Conservation (phyloP, 1,140 invertebrate genomes). For the Philotrypesis tridentata region DNA sequence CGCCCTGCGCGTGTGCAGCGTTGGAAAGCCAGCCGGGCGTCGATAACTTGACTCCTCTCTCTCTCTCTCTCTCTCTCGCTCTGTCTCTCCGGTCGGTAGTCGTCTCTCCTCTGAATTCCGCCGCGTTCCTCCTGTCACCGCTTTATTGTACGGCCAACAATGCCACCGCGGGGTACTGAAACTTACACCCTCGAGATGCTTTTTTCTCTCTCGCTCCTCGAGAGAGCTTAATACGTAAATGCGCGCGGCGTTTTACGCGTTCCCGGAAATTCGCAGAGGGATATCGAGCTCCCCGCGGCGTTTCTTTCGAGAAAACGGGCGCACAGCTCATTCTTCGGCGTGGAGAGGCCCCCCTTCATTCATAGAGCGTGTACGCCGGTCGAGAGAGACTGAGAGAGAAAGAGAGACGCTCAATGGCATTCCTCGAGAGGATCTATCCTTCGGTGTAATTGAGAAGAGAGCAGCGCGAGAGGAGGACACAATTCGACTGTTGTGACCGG, state of each 20-base stretch:
- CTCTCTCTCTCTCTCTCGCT: no score
- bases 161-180: conserved; percentile 63
- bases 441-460: conserved; percentile 34
- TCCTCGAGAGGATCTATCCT: conserved; percentile 26
- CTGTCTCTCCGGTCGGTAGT: no score
- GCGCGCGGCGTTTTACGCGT: conserved; percentile 12
- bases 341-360: not conserved
- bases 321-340: not conserved
- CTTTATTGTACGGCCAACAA: conserved; percentile 64
- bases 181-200: conserved; percentile 59
- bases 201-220: conserved; percentile 40
- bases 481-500: conserved; percentile 34
- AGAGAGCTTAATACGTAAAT: conserved; percentile 18
- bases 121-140: conserved; percentile 63
- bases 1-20: not conserved
- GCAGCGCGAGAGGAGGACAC: not conserved
- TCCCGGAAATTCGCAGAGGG: conserved; percentile 11
- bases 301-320: conserved; percentile 28
- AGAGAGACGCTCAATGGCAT: conserved; percentile 9
- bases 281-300: conserved; percentile 19
- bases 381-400: no score
- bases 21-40: conserved; percentile 12
- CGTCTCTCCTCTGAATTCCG: conserved; percentile 41
- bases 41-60: conserved; percentile 35
- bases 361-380: not conserved